Evolutionary conservation across 2,888 invertebrate species (phyloP), one percentile per base, ranked within the genome.

Genomic region (Andrena trimmerana): DNA sequence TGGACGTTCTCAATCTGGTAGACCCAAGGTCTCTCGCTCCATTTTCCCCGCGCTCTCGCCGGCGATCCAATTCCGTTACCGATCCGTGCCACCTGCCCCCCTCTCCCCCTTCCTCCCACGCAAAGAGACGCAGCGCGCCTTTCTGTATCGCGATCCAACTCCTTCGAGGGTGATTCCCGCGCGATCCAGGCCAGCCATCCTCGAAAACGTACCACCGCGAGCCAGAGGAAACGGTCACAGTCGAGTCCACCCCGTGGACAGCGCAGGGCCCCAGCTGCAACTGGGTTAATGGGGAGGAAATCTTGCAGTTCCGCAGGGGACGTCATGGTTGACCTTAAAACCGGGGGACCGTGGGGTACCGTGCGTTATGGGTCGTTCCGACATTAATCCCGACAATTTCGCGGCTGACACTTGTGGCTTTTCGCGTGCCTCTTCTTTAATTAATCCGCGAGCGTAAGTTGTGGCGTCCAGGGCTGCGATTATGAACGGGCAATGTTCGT

Each of bases 61-160:
- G 36, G 27, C 42, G 71, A 84, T 75, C 57, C 71, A 86, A 87
- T 86, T 68, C 74, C 66, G 52, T 33, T 48, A 10, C n/a, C 16
- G 54, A 54, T 54, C 72, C 48, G 67, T 59, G 62, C 24, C 71
- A 80, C 52, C 80, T 59, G 80, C 59, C 50, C n/a, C 16, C 33
- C 5, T 6, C 31, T 31, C 62, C 20, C 10, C 33, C 33, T 2
- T 2, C 36, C 36, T 1, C 36, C 33, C 13, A 10, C 29, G 63
- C 68, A 60, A 84, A 79, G 16, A 74, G 54, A 20, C 62, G 69
- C 57, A n/a, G 42, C 73, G 7, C 71, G 52, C 16, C 65, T 24
- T 54, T 71, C 70, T 81, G 81, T 67, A 66, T 50, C 63, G 31
- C 52, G 59, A 65, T 57, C 71, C 20, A 31, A 73, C 42, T 72